phyloP scores from a whole-genome alignment of 2,888 invertebrate genomes.

The Nomada ferruginata region DNA sequence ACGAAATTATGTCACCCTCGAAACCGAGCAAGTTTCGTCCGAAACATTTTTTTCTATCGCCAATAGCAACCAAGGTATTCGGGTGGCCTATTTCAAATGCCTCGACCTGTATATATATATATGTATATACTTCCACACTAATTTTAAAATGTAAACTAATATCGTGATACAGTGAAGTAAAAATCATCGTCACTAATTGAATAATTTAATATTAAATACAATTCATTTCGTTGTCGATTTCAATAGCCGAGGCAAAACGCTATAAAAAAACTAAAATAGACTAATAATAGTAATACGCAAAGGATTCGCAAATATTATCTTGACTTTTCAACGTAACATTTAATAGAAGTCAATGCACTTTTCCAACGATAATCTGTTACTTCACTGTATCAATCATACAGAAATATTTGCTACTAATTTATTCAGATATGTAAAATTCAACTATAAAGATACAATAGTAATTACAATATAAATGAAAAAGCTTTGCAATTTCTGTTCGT shows the following conservation, averaged over 20 bases:
- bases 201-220: no score
- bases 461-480: not conserved
- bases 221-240: not conserved
- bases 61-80: no score
- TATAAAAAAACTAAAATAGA: not conserved
- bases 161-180: slow-evolving; percentile 45
- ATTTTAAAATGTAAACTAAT: slow-evolving; percentile 16
- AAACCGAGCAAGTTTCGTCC: no score
- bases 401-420: slow-evolving; percentile 1
- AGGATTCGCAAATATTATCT: no score
- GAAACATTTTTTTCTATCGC: no score
- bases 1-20: no score
- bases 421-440: slow-evolving; percentile 4
- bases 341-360: not conserved
- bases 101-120: no score
- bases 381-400: slow-evolving; percentile 49
- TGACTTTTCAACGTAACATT: no score
- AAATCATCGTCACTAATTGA: not conserved
- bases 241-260: not conserved
- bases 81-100: no score
- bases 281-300: no score
- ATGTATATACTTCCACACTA: not conserved
- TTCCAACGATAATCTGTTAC: slow-evolving; percentile 12
- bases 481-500: slow-evolving; percentile 13
- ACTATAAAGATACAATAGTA: not conserved